Evolutionary conservation across 2,888 invertebrate genomes (phyloP).

Genomic region (Cheilosia impressa): DNA sequence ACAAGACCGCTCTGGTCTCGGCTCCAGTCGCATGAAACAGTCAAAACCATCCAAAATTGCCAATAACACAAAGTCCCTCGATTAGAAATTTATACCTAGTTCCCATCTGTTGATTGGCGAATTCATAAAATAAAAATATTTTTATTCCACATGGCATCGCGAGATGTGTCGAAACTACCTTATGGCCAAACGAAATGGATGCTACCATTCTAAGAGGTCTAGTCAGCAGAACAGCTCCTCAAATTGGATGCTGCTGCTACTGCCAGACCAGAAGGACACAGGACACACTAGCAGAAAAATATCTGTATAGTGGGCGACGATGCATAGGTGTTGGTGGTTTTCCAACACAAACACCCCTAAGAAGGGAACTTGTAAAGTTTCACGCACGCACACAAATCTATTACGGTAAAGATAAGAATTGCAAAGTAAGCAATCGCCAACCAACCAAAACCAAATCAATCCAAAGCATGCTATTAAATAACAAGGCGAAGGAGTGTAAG

Average conservation of each 20-base stretch:
- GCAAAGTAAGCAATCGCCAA: conserved; percentile 58
- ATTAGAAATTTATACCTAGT: too few relatives aligned
- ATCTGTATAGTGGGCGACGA: conserved; percentile 3
- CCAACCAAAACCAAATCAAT: conserved; percentile 72
- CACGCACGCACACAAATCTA: conserved; percentile 32
- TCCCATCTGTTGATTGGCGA: too few relatives aligned
- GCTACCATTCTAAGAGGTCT: background rate
- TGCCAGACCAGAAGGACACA: background rate
- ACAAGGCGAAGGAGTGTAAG: conserved; percentile 45
- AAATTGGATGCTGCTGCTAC: background rate
- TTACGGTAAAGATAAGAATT: conserved; percentile 26
- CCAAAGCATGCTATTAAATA: conserved; percentile 41
- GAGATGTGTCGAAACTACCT: too few relatives aligned
- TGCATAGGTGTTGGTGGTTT: conserved; percentile 10
- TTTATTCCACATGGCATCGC: too few relatives aligned
- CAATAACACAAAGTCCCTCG: too few relatives aligned
- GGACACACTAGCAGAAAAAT: background rate
- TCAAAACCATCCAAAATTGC: too few relatives aligned
- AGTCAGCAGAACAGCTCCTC: background rate
- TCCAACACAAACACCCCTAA: conserved; percentile 32
- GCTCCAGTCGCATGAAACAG: too few relatives aligned
- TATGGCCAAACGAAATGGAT: background rate
- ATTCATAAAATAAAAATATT: too few relatives aligned
- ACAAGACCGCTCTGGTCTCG: too few relatives aligned
- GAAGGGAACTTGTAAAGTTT: background rate